Conservation (phyloP, 1,140 invertebrate species). For the Scylla paramamosain region DNA sequence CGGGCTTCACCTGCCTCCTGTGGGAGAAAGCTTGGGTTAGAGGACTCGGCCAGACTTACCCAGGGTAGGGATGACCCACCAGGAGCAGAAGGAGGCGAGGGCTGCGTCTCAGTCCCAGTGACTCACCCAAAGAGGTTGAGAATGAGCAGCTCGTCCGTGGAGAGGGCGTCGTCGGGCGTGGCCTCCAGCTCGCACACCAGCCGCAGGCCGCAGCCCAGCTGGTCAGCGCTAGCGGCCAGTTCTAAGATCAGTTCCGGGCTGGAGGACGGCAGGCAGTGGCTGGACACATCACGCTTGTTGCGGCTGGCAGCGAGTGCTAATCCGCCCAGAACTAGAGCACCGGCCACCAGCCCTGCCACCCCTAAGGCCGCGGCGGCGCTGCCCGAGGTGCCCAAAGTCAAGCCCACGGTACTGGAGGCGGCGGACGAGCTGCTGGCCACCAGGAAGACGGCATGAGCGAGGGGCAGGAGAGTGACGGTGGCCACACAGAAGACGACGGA, state of each 20-base stretch:
- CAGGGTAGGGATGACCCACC: neutral
- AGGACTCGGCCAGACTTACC: no score
- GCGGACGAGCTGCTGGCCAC: neutral
- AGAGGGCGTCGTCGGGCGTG: slow-evolving; percentile 68
- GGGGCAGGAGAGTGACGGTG: slow-evolving; percentile 11
- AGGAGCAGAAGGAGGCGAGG: neutral
- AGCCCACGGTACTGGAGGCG: slow-evolving; percentile 29
- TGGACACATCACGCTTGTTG: slow-evolving; percentile 64
- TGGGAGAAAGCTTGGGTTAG: neutral
- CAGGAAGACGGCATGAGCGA: neutral
- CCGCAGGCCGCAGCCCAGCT: slow-evolving; percentile 78
- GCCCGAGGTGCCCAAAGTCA: neutral
- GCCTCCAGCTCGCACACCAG: slow-evolving; percentile 79
- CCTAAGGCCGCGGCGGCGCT: neutral
- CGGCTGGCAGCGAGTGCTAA: slow-evolving; percentile 21
- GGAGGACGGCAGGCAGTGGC: slow-evolving; percentile 65
- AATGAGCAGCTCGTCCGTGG: slow-evolving; percentile 78
- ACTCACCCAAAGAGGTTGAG: slow-evolving; percentile 77
- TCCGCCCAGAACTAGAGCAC: neutral
- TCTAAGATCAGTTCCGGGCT: slow-evolving; percentile 63
- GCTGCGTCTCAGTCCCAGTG: neutral
- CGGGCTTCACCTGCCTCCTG: slow-evolving; percentile 59
- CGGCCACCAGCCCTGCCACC: neutral
- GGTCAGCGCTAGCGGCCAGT: slow-evolving; percentile 40
- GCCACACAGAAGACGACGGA: neutral